Evolutionary conservation across 2,797 vertebrate species (phyloP).

Genomic region (Denticeps clupeoides): DNA sequence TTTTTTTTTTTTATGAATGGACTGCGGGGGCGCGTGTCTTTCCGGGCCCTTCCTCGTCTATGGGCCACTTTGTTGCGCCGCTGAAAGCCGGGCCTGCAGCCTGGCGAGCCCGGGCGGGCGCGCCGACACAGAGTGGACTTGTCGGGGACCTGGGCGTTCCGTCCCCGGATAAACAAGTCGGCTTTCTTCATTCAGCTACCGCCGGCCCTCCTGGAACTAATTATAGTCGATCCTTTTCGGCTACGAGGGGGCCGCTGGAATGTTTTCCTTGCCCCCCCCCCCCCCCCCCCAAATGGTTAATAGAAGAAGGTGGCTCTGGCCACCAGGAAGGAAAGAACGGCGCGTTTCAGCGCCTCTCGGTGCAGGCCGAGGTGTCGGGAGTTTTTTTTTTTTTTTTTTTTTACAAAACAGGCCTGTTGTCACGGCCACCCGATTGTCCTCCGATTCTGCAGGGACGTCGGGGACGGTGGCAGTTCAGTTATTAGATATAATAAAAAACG

Average conservation of each 20-base stretch:
- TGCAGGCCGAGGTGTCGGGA: no score
- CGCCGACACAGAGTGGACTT: slow-evolving; percentile 25
- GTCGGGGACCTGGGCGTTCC: slow-evolving; percentile 30
- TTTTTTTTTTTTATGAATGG: slow-evolving; percentile 35
- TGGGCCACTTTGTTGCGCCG: slow-evolving; percentile 28
- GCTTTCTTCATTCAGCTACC: slow-evolving; percentile 39
- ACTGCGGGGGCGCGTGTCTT: slow-evolving; percentile 17
- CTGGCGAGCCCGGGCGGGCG: slow-evolving; percentile 11
- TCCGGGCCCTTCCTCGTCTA: slow-evolving; percentile 24
- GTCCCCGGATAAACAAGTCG: slow-evolving; percentile 36
- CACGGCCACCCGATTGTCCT: no score
- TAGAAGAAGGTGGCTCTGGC: slow-evolving; percentile 34
- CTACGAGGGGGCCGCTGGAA: slow-evolving; percentile 39
- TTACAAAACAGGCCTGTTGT: no score
- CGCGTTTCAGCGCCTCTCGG: no score
- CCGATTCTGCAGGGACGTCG: slow-evolving; percentile 26
- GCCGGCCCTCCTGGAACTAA: slow-evolving; percentile 44
- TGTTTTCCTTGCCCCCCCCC: slow-evolving; percentile 34
- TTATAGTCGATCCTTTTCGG: slow-evolving; percentile 45
- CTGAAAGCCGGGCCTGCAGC: slow-evolving; percentile 17
- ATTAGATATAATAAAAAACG: neutral
- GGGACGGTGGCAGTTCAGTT: slow-evolving; percentile 14
- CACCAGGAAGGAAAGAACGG: slow-evolving; percentile 26
- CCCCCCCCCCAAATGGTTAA: slow-evolving; percentile 33
- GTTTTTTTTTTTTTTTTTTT: no score